A percentile compares a stretch with the other conserved stretches of the same genome.
These are phyloP conservation scores for Leiothrix lutea DNA, from an alignment of 2,113 vertebrate genomes.

Conservation along the genomic window DNA sequence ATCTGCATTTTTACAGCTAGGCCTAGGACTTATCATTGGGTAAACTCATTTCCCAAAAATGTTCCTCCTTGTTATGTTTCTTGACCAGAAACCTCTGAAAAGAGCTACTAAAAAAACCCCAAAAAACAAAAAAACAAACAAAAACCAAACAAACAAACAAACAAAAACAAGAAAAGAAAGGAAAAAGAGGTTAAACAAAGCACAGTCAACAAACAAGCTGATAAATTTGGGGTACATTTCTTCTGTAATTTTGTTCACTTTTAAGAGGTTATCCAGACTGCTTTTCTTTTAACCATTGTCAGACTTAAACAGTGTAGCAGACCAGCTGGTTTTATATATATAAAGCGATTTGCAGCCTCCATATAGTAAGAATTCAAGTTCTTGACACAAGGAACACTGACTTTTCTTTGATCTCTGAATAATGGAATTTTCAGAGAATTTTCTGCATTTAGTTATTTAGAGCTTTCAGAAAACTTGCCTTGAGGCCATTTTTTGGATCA, in stretches of 20 bases:
- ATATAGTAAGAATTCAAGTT: background rate
- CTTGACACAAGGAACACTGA: background rate
- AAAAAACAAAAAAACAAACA: too few species aligned
- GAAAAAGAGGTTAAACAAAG: background rate
- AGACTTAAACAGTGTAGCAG: background rate
- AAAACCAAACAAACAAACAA: too few species aligned
- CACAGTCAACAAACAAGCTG: background rate
- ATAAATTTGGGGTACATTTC: background rate
- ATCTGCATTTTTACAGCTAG: background rate
- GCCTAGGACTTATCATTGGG: background rate
- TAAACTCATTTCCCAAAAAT: background rate
- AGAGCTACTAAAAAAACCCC: background rate
- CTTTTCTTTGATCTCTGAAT: constrained; percentile 21
- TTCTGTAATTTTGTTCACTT: background rate
- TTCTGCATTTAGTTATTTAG: constrained; percentile 8
- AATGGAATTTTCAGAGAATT: constrained; percentile 26
- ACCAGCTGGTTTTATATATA: background rate
- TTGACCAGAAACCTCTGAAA: background rate
- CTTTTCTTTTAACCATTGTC: background rate
- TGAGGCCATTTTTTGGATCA: constrained; percentile 11
- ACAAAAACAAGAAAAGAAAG: background rate
- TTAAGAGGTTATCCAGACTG: background rate
- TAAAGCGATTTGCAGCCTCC: background rate
- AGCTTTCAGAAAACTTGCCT: constrained; percentile 18
- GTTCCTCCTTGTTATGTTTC: background rate